Percentiles rank a stretch among this genome's conserved stretches.
Evolutionary conservation across 2,797 vertebrate species (phyloP).

Genomic region (Anguilla marmorata): DNA sequence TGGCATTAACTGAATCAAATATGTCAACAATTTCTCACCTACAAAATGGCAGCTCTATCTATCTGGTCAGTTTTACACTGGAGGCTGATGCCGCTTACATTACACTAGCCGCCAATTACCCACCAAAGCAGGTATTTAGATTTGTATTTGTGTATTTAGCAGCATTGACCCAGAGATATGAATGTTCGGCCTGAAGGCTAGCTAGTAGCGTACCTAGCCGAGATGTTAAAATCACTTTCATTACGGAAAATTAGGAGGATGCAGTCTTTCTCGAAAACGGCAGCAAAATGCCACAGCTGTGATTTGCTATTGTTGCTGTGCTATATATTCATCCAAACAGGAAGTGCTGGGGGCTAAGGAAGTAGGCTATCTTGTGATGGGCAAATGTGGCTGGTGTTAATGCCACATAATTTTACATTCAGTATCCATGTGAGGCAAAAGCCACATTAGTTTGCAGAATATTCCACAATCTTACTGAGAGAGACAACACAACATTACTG

Average conservation of each 20-base stretch:
- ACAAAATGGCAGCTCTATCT: slow-evolving; percentile 1
- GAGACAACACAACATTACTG: not conserved
- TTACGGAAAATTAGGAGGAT: not conserved
- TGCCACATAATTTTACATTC: not conserved
- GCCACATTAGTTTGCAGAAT: not conserved
- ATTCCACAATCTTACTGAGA: not conserved
- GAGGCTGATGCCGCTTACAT: not conserved
- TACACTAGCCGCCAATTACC: not conserved
- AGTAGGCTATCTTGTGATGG: not conserved
- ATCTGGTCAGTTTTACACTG: not conserved
- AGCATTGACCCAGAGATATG: not conserved
- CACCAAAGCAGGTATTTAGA: not conserved
- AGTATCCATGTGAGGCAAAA: not conserved
- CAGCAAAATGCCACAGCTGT: not conserved
- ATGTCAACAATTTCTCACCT: not conserved
- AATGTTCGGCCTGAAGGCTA: not conserved
- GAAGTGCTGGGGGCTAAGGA: not conserved
- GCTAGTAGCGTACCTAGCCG: not conserved
- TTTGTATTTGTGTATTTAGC: not conserved
- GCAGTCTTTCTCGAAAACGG: not conserved
- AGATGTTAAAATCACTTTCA: not conserved
- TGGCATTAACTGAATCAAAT: not conserved
- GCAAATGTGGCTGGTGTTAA: not conserved
- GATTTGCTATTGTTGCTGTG: not conserved
- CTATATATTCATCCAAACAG: not conserved